These are phyloP conservation scores for Oceanodroma leucorhoa DNA, from an alignment of 2,797 vertebrate genomes.

Conservation along the genomic window DNA sequence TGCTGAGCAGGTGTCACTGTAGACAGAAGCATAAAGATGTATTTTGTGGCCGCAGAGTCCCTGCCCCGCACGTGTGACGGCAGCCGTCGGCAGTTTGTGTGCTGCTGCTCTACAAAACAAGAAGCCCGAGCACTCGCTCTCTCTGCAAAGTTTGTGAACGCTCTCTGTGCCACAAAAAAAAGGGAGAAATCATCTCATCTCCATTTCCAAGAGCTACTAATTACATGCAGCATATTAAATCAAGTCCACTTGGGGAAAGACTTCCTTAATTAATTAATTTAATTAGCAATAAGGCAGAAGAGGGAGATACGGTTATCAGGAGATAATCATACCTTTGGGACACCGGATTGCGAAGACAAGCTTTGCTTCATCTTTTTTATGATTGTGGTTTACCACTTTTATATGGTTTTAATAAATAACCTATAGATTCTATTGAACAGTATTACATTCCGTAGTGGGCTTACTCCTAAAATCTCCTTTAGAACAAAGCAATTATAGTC, in stretches of 20 bases:
- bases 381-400: background rate
- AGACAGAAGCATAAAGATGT: background rate
- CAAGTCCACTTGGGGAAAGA: slow-evolving; percentile 69
- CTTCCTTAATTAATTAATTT: slow-evolving; percentile 78
- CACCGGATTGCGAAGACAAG: background rate
- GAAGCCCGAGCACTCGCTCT: background rate
- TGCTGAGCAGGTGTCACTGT: background rate
- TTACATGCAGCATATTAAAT: slow-evolving; percentile 69
- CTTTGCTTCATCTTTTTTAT: slow-evolving; percentile 28
- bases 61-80: rapidly evolving
- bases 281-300: slow-evolving; percentile 71
- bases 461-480: background rate
- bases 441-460: background rate
- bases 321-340: slow-evolving; percentile 70
- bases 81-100: rapidly evolving
- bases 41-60: background rate
- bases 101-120: background rate
- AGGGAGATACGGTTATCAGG: slow-evolving; percentile 69
- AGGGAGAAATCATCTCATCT: slow-evolving; percentile 58
- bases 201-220: slow-evolving; percentile 64
- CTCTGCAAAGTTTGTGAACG: background rate
- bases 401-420: slow-evolving; percentile 34
- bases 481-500: background rate
- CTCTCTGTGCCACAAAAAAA: background rate
- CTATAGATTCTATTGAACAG: background rate